These are phyloP conservation scores for Epizoanthus ramosus DNA, from an alignment of 92 coral and sea anemone genomes.

Conservation along the genomic window DNA sequence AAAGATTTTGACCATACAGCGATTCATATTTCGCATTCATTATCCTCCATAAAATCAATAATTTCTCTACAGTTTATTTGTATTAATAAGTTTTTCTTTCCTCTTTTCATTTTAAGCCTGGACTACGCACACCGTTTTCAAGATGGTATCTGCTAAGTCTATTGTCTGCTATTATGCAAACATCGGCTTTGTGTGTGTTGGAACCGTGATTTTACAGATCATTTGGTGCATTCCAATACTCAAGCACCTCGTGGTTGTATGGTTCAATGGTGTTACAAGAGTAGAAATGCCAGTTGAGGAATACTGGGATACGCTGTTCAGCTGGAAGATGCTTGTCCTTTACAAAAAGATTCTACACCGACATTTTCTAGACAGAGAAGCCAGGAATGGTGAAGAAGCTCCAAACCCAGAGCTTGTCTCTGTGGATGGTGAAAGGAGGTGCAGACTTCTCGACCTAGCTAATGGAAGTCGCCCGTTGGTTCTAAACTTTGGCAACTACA, in stretches of 20 bases:
- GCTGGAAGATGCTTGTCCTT: conserved; percentile 45
- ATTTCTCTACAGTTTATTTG: no score
- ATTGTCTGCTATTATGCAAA: conserved; percentile 12
- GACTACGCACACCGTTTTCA: no score
- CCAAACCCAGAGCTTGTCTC: conserved; percentile 69
- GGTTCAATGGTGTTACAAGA: conserved; percentile 38
- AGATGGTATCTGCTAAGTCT: conserved; percentile 1
- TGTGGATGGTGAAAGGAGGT: conserved; percentile 45
- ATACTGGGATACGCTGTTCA: conserved; percentile 61
- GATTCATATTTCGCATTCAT: no score
- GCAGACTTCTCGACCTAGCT: conserved; percentile 57
- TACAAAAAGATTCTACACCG: conserved; percentile 32
- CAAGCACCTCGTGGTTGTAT: conserved; percentile 34
- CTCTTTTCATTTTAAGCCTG: no score
- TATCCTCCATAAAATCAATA: no score
- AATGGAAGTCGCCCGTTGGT: conserved; percentile 43
- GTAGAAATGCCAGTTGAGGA: conserved; percentile 50
- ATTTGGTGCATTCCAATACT: conserved; percentile 52
- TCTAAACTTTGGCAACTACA: conserved; percentile 41
- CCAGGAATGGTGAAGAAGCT: conserved; percentile 51
- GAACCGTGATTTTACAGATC: not conserved
- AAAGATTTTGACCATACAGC: no score
- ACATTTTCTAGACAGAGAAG: conserved; percentile 57
- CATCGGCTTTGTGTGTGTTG: conserved; percentile 8
- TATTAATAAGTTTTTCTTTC: no score